These are phyloP conservation scores for Piscicola geometra DNA, from an alignment of 2,888 invertebrate species.

Conservation along the genomic window DNA sequence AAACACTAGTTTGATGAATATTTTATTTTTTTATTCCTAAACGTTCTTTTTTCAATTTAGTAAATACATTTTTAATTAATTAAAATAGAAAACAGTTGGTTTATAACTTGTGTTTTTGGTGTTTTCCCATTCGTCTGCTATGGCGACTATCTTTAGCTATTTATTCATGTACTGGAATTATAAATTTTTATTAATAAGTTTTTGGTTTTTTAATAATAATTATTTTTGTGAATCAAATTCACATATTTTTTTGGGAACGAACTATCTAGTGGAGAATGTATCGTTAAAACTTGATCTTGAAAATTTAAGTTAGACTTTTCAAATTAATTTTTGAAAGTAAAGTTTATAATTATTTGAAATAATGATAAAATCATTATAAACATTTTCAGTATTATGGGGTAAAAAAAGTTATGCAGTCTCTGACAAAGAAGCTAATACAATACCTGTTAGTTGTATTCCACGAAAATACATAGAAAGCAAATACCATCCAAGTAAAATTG, in stretches of 20 bases:
- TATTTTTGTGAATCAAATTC: neutral
- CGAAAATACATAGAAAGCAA: neutral
- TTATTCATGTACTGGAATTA: too few relatives aligned
- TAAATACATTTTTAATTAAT: too few relatives aligned
- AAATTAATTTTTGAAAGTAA: too few relatives aligned
- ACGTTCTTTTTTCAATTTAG: too few relatives aligned
- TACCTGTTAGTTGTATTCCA: neutral
- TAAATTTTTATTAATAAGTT: neutral
- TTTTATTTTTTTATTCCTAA: too few relatives aligned
- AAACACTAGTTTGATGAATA: too few relatives aligned
- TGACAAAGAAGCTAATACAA: neutral
- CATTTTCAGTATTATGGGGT: neutral
- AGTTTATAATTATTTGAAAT: neutral
- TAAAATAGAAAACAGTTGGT: too few relatives aligned
- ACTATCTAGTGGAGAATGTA: neutral
- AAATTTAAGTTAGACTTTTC: neutral
- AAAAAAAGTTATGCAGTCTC: neutral
- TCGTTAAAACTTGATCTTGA: neutral
- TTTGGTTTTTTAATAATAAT: neutral
- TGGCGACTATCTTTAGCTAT: too few relatives aligned
- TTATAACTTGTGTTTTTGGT: too few relatives aligned
- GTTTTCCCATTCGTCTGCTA: too few relatives aligned
- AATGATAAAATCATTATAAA: neutral
- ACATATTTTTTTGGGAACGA: neutral
- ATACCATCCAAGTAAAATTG: neutral